Evolutionary conservation across 2,797 vertebrate species (phyloP).

Genomic region (Aulostomus chinensis): DNA sequence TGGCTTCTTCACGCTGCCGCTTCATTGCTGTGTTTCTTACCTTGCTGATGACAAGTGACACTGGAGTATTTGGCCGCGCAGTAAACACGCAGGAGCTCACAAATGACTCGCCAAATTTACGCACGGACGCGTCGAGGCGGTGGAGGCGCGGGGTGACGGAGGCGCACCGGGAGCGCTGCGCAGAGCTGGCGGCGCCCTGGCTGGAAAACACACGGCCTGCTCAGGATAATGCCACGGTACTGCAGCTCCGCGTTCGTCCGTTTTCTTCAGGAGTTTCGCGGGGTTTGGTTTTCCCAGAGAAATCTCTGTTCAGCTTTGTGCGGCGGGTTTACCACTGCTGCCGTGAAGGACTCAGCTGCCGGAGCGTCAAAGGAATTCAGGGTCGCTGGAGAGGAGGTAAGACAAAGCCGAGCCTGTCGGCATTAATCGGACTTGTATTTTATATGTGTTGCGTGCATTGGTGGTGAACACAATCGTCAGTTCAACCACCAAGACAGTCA

Average conservation of each 20-base stretch:
- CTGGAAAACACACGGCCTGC: constrained; percentile 40
- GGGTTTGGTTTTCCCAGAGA: constrained; percentile 75
- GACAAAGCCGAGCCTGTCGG: background rate
- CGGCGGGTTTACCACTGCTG: constrained; percentile 82
- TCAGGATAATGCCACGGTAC: constrained; percentile 27
- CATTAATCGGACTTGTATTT: too few relatives aligned
- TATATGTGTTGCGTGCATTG: too few relatives aligned
- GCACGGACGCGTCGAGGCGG: constrained; percentile 28
- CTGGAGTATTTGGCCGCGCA: constrained; percentile 54
- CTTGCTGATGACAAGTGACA: constrained; percentile 13
- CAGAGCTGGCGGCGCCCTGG: constrained; percentile 71
- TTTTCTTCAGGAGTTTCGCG: constrained; percentile 28
- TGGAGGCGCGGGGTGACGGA: constrained; percentile 46
- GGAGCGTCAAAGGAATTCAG: constrained; percentile 80
- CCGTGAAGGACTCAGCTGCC: constrained; percentile 73
- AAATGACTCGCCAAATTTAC: constrained; percentile 19
- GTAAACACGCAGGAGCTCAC: constrained; percentile 15
- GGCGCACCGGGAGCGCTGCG: constrained; percentile 64
- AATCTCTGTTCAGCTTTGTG: constrained; percentile 76
- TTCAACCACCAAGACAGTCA: too few relatives aligned
- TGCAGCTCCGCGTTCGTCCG: constrained; percentile 66
- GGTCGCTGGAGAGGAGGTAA: constrained; percentile 73
- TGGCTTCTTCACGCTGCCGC: constrained; percentile 32
- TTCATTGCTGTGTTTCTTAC: constrained; percentile 57
- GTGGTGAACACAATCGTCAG: too few relatives aligned